Evolutionary conservation across 23 tunicate genomes (phyloP), one percentile per base, ranked within the genome.

Genomic region (Clavelina lepadiformis): DNA sequence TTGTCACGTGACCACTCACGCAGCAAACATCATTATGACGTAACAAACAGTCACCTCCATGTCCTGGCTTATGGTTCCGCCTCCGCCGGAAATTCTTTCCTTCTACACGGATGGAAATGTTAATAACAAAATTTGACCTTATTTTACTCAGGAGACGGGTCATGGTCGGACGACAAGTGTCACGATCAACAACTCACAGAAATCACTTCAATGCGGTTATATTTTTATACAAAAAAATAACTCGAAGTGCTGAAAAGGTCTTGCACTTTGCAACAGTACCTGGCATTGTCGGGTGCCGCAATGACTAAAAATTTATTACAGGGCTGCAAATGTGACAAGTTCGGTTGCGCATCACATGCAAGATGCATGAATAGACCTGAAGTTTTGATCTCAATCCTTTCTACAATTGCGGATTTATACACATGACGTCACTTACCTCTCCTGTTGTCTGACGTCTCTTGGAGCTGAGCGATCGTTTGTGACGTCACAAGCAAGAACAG

Each of bases 1-100:
- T 59, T 60, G 77, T 79, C 91, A 82, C 91, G 91, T 82, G 91
- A 74, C 73, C 65, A 82, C 91, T 82, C 89, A 81, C 89, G 80
- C 51, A n/a, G n/a, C n/a, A 75, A 63, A 33, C 36, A 62, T 5
- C 37, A 18, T 65, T 67, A 72, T 72, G 78, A 72, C 78, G 78
- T 72, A 46, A 69, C 33, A 69, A 25, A 75, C 68, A 71, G 35
- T 75, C 82, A 76, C 82, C 82, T 76, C 73, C 82, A 46, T 76
- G 35, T 65, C 82, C 65, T 28, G 19, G 41, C 15, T 41, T 41
- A 8, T 15, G 49, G 13, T 41, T 41, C 15, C n/a, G 61, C 31
- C 31, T 56, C 5, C 61, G 3, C 31, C 28, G 61, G 34, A 15
- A n/a, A 28, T 61, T 33, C 46, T 31, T 61, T 61, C 67, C 67